Evolutionary conservation across 2,888 invertebrate genomes (phyloP).

Genomic region (Tetragonisca angustula): DNA sequence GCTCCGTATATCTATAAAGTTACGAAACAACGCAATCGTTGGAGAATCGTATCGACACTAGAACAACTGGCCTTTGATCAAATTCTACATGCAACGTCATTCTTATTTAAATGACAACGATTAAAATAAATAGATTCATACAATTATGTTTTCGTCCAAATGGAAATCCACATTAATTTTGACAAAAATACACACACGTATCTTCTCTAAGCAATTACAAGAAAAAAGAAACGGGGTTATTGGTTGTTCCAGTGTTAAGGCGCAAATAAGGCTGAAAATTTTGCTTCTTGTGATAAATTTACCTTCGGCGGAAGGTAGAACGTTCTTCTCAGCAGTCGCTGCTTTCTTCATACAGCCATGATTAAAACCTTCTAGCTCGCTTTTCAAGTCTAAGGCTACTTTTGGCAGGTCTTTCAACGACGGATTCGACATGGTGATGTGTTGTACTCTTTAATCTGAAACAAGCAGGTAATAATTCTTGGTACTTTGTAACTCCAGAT

Average conservation of each 20-base stretch:
- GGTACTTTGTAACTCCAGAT: background rate
- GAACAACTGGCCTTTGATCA: background rate
- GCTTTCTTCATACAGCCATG: conserved; percentile 94
- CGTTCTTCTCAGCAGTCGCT: conserved; percentile 95
- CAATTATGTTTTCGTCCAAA: no score
- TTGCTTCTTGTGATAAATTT: conserved; percentile 49
- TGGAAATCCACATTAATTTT: no score
- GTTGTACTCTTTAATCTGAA: conserved; percentile 71
- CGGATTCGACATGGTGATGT: conserved; percentile 86
- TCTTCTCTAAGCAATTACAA: no score
- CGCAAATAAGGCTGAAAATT: no score
- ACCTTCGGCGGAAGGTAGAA: conserved; percentile 98
- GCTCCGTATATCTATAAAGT: background rate
- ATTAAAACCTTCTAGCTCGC: conserved; percentile 96
- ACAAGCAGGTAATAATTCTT: conserved; percentile 39
- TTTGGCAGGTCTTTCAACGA: conserved; percentile 95
- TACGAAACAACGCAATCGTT: background rate
- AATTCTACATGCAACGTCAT: background rate
- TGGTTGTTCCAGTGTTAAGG: no score
- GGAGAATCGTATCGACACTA: background rate
- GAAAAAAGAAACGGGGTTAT: no score
- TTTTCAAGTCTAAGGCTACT: conserved; percentile 94
- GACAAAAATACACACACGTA: no score
- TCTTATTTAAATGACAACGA: no score
- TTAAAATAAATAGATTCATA: no score